Percentiles rank a stretch among this genome's conserved stretches.
These are phyloP conservation scores for Eciton burchellii DNA, from an alignment of 1,140 invertebrate genomes.

Conservation along the genomic window DNA sequence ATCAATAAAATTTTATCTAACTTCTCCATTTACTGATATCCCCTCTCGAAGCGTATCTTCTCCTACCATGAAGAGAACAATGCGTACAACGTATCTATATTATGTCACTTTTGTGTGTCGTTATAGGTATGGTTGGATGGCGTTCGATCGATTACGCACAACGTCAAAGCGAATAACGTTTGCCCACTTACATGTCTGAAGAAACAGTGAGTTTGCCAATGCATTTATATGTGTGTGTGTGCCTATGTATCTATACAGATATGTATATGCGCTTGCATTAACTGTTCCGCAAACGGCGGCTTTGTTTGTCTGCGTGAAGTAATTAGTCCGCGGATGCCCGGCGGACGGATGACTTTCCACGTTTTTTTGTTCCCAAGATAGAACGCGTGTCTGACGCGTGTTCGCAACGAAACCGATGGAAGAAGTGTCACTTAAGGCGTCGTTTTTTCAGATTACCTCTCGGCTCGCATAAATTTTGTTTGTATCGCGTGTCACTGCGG, in stretches of 20 bases:
- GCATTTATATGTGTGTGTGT: constrained; percentile 64
- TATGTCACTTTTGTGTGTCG: constrained; percentile 58
- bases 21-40: no score
- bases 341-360: background rate
- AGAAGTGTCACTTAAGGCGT: background rate
- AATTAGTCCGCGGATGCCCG: constrained; percentile 54
- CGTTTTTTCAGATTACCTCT: background rate
- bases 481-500: background rate
- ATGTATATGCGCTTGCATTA: constrained; percentile 51
- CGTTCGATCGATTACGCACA: constrained; percentile 97
- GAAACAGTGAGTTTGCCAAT: constrained; percentile 96
- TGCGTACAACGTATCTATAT: background rate
- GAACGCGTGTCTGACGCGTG: background rate
- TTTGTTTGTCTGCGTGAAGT: constrained; percentile 33
- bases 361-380: constrained; percentile 15
- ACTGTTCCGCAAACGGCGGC: constrained; percentile 34
- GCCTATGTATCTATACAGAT: no score
- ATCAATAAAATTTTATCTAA: no score
- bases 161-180: constrained; percentile 99
- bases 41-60: background rate
- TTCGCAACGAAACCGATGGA: background rate
- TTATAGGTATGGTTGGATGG: constrained; percentile 95
- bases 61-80: constrained; percentile 22
- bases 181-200: constrained; percentile 99
- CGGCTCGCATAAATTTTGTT: background rate